A percentile compares a stretch with the other conserved stretches of the same genome.
Conservation (phyloP, 1,140 invertebrate species). For the Papilio polyxenes region DNA sequence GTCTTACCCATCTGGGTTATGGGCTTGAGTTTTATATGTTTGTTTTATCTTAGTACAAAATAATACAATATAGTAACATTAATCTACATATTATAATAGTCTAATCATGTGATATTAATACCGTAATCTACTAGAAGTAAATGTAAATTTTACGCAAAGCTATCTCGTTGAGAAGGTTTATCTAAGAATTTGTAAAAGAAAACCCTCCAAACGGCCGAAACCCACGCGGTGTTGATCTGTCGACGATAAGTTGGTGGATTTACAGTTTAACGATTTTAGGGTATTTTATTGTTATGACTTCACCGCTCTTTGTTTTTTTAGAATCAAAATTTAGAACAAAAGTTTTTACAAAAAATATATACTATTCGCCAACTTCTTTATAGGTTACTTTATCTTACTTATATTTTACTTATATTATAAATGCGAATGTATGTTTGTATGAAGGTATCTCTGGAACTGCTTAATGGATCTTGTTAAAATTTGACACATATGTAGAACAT, state of each 20-base stretch:
- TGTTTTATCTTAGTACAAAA: too few relatives aligned
- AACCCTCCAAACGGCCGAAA: not conserved
- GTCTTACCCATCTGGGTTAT: too few relatives aligned
- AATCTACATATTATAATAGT: too few relatives aligned
- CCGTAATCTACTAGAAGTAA: not conserved
- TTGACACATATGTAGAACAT: too few relatives aligned
- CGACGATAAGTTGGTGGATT: conserved; percentile 11
- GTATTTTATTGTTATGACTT: conserved; percentile 16
- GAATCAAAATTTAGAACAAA: not conserved
- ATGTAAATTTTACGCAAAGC: not conserved
- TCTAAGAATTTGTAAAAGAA: conserved; percentile 16
- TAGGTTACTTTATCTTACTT: not conserved
- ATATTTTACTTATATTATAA: too few relatives aligned
- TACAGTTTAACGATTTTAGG: conserved; percentile 18
- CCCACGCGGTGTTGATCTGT: conserved; percentile 19
- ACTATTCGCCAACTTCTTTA: not conserved
- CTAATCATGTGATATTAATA: not conserved
- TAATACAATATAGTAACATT: too few relatives aligned
- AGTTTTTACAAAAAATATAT: not conserved
- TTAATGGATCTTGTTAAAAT: too few relatives aligned
- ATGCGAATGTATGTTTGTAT: too few relatives aligned
- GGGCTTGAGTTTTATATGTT: too few relatives aligned
- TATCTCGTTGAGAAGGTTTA: not conserved
- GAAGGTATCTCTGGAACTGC: too few relatives aligned
- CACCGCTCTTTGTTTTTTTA: not conserved